phyloP scores from a whole-genome alignment of 2,797 vertebrate genomes.

The Phaenicophaeus curvirostris region DNA sequence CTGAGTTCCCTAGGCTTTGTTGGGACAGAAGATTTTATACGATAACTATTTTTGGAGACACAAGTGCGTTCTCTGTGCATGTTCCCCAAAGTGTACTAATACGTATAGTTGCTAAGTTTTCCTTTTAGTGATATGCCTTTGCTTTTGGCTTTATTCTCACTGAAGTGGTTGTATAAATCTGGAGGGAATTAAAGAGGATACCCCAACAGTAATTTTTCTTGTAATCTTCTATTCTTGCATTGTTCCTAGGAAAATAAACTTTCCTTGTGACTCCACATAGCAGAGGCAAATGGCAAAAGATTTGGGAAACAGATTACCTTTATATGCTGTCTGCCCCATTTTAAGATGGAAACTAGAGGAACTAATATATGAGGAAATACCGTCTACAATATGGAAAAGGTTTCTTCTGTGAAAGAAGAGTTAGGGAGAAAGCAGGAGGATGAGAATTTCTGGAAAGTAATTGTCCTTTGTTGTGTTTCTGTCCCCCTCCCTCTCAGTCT shows the following conservation, averaged over 20 bases:
- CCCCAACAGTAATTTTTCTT: conserved; percentile 4
- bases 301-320: not conserved
- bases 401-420: not conserved
- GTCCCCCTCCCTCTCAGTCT: not conserved
- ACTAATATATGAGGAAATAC: not conserved
- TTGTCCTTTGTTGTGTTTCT: not conserved
- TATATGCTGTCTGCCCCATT: not conserved
- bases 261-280: not conserved
- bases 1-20: not conserved
- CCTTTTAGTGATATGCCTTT: not conserved
- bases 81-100: not conserved
- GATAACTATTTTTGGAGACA: not conserved
- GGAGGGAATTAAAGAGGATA: conserved; percentile 53
- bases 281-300: not conserved
- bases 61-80: not conserved
- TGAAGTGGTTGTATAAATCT: conserved; percentile 18
- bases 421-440: not conserved
- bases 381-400: not conserved
- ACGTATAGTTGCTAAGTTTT: not conserved
- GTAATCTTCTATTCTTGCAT: conserved; percentile 7
- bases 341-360: not conserved
- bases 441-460: not conserved
- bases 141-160: conserved; percentile 43
- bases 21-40: not conserved
- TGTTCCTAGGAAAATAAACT: not conserved